phyloP scores from a whole-genome alignment of 2,888 invertebrate genomes.

The Aphodius granarius region DNA sequence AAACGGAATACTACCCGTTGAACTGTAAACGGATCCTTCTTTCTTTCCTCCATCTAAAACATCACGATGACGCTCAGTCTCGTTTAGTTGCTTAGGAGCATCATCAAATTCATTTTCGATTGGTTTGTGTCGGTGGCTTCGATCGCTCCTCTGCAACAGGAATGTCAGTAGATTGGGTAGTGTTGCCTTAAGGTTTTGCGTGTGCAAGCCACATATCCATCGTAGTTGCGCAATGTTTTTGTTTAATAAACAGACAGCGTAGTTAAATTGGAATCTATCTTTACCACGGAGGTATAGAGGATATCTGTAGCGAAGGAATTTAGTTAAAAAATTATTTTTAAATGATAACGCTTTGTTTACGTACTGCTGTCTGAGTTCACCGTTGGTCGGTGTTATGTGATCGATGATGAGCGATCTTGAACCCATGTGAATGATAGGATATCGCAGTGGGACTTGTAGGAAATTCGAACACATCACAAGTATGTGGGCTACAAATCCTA shows the following conservation, averaged over 20 bases:
- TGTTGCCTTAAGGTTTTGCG: slow-evolving; percentile 75
- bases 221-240: slow-evolving; percentile 92
- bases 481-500: slow-evolving; percentile 85
- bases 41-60: not conserved
- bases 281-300: slow-evolving; percentile 80
- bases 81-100: not conserved
- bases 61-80: slow-evolving; percentile 13
- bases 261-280: slow-evolving; percentile 79
- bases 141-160: slow-evolving; percentile 36
- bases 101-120: slow-evolving; percentile 6
- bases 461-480: slow-evolving; percentile 80
- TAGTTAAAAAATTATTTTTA: not conserved
- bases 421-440: slow-evolving; percentile 78
- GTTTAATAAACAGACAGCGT: slow-evolving; percentile 89
- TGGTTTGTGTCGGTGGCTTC: not conserved
- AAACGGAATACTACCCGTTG: slow-evolving; percentile 20
- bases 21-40: slow-evolving; percentile 18
- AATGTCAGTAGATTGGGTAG: slow-evolving; percentile 67
- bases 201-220: slow-evolving; percentile 73
- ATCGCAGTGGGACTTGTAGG: slow-evolving; percentile 83
- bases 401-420: slow-evolving; percentile 83
- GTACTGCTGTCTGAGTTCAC: slow-evolving; percentile 22
- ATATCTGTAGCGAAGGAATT: slow-evolving; percentile 63
- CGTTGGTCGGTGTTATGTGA: slow-evolving; percentile 63
- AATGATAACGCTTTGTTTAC: not conserved